phyloP scores from a whole-genome alignment of 2,888 invertebrate species.

The Nephrotoma appendiculata region DNA sequence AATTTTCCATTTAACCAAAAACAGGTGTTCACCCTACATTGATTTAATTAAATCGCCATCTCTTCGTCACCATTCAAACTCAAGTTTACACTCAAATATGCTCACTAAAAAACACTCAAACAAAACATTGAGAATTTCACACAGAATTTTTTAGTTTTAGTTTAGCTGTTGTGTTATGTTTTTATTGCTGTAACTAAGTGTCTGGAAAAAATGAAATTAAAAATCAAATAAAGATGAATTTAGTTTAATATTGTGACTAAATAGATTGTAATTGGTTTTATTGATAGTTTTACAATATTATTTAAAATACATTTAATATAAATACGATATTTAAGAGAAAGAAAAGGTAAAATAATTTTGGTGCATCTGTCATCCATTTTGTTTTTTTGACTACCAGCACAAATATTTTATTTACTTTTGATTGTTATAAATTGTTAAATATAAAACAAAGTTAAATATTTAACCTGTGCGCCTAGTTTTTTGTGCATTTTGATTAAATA shows the following conservation, averaged over 20 bases:
- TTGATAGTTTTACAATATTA: not conserved
- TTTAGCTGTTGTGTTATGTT: not conserved
- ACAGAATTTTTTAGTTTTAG: not conserved
- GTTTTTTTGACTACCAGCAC: not conserved
- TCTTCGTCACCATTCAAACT: not conserved
- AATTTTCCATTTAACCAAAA: too few relatives aligned
- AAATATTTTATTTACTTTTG: not conserved
- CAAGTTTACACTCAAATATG: too few relatives aligned
- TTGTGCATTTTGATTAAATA: not conserved
- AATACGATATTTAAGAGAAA: not conserved
- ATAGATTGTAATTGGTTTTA: not conserved
- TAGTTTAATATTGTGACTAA: not conserved
- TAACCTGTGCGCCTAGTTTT: not conserved
- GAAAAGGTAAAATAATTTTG: not conserved
- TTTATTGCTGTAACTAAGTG: not conserved
- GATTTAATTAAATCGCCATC: not conserved
- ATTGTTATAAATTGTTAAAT: not conserved
- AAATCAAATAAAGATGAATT: not conserved
- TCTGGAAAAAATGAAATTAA: not conserved
- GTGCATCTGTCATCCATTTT: constrained; percentile 4
- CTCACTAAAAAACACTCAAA: not conserved
- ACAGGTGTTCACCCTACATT: not conserved
- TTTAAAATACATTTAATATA: not conserved
- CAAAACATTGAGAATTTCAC: not conserved
- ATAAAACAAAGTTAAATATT: not conserved